Conservation (phyloP, 2,797 vertebrate species). For the Leucoraja ocellata region DNA sequence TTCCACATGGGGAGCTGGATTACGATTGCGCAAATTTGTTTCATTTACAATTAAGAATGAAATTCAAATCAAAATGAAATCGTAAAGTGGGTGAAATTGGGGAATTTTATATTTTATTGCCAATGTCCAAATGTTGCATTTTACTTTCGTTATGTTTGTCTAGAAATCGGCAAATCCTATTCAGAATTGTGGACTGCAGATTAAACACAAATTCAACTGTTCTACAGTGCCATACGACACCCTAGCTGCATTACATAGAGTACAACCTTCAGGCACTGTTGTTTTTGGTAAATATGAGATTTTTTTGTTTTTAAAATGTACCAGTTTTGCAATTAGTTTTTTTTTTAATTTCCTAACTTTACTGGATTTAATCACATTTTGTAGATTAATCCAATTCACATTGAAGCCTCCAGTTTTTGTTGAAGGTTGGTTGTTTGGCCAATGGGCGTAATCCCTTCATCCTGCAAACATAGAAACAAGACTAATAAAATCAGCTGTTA, state of each 20-base stretch:
- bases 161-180: background rate
- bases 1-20: background rate
- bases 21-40: background rate
- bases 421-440: background rate
- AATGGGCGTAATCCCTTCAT: background rate
- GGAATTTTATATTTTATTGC: background rate
- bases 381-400: background rate
- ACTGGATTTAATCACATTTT: background rate
- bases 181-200: background rate
- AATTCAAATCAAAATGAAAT: background rate
- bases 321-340: background rate
- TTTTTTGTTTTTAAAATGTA: background rate
- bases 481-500: background rate
- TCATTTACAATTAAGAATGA: background rate
- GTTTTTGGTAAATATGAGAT: background rate
- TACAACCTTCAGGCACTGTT: background rate
- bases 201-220: background rate
- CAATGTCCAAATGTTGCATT: background rate
- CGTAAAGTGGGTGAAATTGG: background rate
- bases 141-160: background rate
- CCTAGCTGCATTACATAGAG: background rate
- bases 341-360: background rate
- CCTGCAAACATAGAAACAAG: background rate
- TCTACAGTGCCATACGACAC: background rate
- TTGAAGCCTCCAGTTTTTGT: background rate